A percentile compares a stretch with the other conserved stretches of the same genome.
phyloP scores from a whole-genome alignment of 2,113 vertebrate genomes.

The Hemibagrus wyckioides region DNA sequence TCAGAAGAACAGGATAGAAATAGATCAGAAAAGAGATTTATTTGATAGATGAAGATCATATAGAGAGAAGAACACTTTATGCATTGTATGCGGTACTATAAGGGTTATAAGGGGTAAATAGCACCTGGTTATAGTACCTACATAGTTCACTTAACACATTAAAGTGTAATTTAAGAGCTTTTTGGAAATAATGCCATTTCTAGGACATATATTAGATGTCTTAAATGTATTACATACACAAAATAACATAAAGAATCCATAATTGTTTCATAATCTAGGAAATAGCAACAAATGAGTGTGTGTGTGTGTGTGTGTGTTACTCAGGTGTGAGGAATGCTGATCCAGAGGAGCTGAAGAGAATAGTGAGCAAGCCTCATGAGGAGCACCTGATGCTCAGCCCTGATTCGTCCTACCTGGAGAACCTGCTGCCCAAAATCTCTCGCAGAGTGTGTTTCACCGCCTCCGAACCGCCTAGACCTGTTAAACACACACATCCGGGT shows the following conservation, averaged over 20 bases:
- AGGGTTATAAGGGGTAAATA: no score
- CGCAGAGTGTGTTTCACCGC: slow-evolving; percentile 81
- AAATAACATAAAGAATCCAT: neutral
- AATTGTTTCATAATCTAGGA: neutral
- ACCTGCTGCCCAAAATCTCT: slow-evolving; percentile 75
- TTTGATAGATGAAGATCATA: neutral
- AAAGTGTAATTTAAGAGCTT: neutral
- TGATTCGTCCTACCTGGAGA: slow-evolving; percentile 74
- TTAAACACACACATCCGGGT: slow-evolving; percentile 66
- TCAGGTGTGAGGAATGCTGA: slow-evolving; percentile 78
- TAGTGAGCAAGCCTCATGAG: slow-evolving; percentile 76
- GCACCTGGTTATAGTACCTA: no score
- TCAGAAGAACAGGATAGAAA: neutral
- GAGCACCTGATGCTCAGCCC: slow-evolving; percentile 75
- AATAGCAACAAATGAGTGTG: neutral
- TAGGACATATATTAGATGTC: neutral
- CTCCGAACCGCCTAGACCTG: slow-evolving; percentile 80
- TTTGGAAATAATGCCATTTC: neutral
- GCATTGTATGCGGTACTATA: neutral
- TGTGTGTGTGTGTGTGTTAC: slow-evolving; percentile 11
- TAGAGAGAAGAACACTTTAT: no score
- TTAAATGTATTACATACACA: neutral
- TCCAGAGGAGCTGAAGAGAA: slow-evolving; percentile 71
- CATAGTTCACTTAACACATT: neutral
- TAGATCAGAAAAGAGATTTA: neutral